Conservation (phyloP, 2,113 vertebrate species). For the Gadus chalcogrammus region DNA sequence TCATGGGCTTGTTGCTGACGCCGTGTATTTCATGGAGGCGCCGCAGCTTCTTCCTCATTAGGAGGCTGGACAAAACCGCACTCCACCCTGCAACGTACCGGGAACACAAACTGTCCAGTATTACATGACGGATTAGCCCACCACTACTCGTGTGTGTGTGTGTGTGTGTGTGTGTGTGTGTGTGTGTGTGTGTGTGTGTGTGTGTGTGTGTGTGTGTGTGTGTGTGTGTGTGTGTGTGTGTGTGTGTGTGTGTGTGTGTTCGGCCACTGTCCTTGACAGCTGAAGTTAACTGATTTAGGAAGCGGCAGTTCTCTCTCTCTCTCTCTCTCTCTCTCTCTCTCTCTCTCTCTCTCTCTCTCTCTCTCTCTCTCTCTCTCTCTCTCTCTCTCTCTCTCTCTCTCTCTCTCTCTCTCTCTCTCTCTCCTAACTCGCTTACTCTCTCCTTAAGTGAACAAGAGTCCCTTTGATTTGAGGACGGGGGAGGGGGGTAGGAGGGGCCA, state of each 20-base stretch:
- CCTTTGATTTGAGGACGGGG: conserved; percentile 73
- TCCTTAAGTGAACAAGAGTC: conserved; percentile 78
- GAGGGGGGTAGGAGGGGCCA: no score
- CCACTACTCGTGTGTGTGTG: conserved; percentile 5
- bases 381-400: no score
- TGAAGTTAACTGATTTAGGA: conserved; percentile 82
- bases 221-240: conserved; percentile 22
- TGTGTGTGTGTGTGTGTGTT: conserved; percentile 4
- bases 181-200: conserved; percentile 3
- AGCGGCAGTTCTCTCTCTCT: conserved; percentile 60
- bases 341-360: no score
- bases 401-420: not conserved
- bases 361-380: no score
- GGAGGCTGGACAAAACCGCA: not conserved
- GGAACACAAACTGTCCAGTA: conserved; percentile 17
- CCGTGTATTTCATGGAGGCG: not conserved
- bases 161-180: conserved; percentile 17
- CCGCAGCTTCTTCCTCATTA: conserved; percentile 3
- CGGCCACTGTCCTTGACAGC: conserved; percentile 67
- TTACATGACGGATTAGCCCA: conserved; percentile 28
- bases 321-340: no score
- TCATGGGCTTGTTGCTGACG: not conserved
- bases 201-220: not conserved
- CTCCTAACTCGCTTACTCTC: conserved; percentile 26
- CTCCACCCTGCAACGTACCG: not conserved